Evolutionary conservation across 2,113 vertebrate genomes (phyloP), one percentile per base, ranked within the genome.

Genomic region (Grantiella picta): DNA sequence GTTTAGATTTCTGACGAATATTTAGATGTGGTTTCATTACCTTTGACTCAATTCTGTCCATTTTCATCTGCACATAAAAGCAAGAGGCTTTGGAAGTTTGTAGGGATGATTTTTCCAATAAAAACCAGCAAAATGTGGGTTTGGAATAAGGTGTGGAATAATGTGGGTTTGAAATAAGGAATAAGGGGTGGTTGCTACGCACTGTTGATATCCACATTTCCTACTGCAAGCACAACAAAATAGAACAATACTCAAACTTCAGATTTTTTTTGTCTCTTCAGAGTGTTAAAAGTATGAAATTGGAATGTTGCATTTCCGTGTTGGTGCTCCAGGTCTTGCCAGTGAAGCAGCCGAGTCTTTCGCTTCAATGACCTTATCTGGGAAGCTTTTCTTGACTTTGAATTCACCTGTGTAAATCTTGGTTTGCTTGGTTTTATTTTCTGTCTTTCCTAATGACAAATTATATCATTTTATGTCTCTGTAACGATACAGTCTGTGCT

Each of bases 151-250:
- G 16, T 36, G 4, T 69, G 4, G n/a, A n/a, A n/a, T n/a, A n/a
- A n/a, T 40, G 29, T 12, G 21, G 8, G 4, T 65, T 82, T 75
- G 77, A 56, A 91, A 24, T 56, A 23, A 28, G 14, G 14, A 29
- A 3, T 69, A 6, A 4, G 12, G 23, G 6, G 0, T 38, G 0
- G 31, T 73, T 50, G 11, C 38, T 17, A 1, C 10, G 9, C 44
- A 15, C 3, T 5, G 0, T 31, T 12, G 18, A 65, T 27, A 66
- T 31, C 23, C 12, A 11, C 11, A 4, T 49, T 59, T 54, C 8
- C 31, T 64, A 36, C 86, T 89, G 72, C 63, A 59, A 92, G 21
- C 25, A 4, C 11, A 36, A 49, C 33, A 33, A 70, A 77, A 33
- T 8, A 4, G 73, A 42, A 25, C 3, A 3, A 16, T n/a, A 1